Evolutionary conservation across 1,140 invertebrate species (phyloP).

Genomic region (Bombus huntii): DNA sequence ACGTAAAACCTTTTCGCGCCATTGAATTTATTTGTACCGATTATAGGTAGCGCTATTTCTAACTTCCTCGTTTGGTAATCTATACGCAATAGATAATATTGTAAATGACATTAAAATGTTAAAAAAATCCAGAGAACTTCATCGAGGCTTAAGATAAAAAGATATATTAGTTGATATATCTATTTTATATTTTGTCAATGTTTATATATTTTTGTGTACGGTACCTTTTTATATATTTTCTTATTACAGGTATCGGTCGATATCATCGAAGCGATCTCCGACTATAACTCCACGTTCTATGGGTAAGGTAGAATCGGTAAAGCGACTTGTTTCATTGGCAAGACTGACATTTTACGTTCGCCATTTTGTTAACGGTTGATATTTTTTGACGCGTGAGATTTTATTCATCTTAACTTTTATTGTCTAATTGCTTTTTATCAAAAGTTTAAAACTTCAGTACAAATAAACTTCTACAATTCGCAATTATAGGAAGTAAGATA

Average conservation of each 20-base stretch:
- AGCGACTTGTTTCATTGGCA: slow-evolving; percentile 80
- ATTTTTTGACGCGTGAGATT: not conserved
- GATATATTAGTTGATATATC: not conserved
- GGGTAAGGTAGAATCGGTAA: slow-evolving; percentile 86
- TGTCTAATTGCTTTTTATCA: not conserved
- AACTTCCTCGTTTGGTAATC: not conserved
- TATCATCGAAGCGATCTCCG: slow-evolving; percentile 25
- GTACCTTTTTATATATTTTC: too few species aligned
- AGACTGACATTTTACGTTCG: slow-evolving; percentile 74
- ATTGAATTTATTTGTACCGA: not conserved
- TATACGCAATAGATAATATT: not conserved
- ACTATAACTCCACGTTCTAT: slow-evolving; percentile 87
- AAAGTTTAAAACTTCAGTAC: not conserved
- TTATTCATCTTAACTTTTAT: too few species aligned
- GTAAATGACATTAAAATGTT: not conserved
- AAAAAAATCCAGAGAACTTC: not conserved
- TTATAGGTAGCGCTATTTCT: not conserved
- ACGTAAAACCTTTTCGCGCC: not conserved
- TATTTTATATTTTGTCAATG: not conserved
- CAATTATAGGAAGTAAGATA: not conserved
- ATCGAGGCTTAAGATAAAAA: not conserved
- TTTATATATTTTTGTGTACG: not conserved
- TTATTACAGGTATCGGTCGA: slow-evolving; percentile 54
- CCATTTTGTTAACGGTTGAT: slow-evolving; percentile 64
- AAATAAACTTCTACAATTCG: not conserved